Evolutionary conservation across 2,113 vertebrate species (phyloP).

Genomic region (Catharus bicknelli): DNA sequence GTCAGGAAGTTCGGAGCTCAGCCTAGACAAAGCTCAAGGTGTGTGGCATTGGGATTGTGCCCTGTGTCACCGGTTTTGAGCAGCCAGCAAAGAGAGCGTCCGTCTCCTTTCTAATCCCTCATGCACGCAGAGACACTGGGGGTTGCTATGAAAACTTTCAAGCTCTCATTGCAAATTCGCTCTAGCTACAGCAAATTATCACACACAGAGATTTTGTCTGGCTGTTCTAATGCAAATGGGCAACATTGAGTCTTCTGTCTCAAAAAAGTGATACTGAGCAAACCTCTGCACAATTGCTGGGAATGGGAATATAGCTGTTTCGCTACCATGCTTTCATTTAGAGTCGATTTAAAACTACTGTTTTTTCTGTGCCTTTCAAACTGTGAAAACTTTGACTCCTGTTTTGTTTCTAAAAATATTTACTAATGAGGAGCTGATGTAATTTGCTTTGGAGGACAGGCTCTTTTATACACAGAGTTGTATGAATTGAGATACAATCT

Average conservation of each 20-base stretch:
- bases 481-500: neutral
- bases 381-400: neutral
- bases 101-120: neutral
- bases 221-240: constrained; percentile 48
- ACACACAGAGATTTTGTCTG: constrained; percentile 23
- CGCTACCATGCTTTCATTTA: neutral
- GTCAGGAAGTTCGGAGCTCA: neutral
- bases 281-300: neutral
- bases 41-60: constrained; percentile 17
- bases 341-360: neutral
- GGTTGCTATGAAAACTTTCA: constrained; percentile 52
- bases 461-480: neutral
- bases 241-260: neutral
- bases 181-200: constrained; percentile 41
- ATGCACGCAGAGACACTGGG: neutral
- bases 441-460: neutral
- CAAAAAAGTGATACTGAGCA: neutral
- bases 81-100: neutral
- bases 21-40: neutral
- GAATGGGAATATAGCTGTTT: neutral
- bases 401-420: neutral
- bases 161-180: constrained; percentile 36
- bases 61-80: neutral
- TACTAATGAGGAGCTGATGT: neutral
- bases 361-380: constrained; percentile 4